Evolutionary conservation across 2,113 vertebrate species (phyloP).

Genomic region (Podarcis muralis): DNA sequence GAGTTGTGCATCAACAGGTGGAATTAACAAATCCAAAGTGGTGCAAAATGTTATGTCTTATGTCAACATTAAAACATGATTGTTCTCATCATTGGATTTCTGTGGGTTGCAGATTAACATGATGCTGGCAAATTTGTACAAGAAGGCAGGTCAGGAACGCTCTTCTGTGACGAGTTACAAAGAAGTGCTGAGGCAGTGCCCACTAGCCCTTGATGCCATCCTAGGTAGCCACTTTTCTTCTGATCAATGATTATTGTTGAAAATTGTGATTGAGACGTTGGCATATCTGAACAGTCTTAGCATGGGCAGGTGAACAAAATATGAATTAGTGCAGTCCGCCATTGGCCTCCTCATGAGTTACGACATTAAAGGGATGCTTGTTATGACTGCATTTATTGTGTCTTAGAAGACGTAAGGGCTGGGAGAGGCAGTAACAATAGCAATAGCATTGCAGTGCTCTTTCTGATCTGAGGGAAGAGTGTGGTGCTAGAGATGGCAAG

Average conservation of each 20-base stretch:
- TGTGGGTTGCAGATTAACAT: slow-evolving; percentile 90
- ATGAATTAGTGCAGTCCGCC: no score
- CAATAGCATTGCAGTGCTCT: background rate
- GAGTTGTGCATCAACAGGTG: background rate
- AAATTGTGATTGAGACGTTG: background rate
- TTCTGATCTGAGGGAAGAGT: background rate
- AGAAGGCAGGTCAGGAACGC: slow-evolving; percentile 96
- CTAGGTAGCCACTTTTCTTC: slow-evolving; percentile 78
- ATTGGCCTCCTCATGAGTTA: background rate
- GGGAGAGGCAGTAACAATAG: background rate
- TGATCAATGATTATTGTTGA: background rate
- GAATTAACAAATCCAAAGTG: background rate
- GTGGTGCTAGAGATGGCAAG: no score
- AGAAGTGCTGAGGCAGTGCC: slow-evolving; percentile 97
- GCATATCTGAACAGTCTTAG: rapidly evolving
- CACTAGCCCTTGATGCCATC: slow-evolving; percentile 94
- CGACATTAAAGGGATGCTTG: no score
- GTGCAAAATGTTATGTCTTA: background rate
- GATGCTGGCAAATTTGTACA: slow-evolving; percentile 97
- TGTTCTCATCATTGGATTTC: background rate
- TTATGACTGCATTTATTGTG: background rate
- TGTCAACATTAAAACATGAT: background rate
- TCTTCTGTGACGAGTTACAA: slow-evolving; percentile 98
- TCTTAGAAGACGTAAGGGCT: background rate
- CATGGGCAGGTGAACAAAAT: background rate